Conservation (phyloP, 2,113 vertebrate species). For the Pagrus major region DNA sequence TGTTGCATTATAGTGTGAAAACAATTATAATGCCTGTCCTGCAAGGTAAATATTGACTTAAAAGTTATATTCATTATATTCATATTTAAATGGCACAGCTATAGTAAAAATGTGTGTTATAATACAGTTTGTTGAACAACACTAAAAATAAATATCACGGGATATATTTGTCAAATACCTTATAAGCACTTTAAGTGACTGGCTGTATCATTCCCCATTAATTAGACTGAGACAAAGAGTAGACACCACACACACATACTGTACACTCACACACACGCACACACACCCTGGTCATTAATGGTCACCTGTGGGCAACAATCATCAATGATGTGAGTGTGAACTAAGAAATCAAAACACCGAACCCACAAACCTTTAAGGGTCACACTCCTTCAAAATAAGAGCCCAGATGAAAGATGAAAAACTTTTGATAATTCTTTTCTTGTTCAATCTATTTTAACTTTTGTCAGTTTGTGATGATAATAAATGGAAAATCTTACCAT, state of each 20-base stretch:
- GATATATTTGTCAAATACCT: conserved; percentile 10
- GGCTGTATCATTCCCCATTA: conserved; percentile 90
- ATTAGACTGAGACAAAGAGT: conserved; percentile 83
- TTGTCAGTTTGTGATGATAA: background rate
- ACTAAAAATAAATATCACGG: background rate
- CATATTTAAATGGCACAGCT: background rate
- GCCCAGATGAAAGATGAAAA: conserved; percentile 81
- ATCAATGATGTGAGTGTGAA: conserved; percentile 84
- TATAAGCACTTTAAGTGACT: conserved; percentile 54
- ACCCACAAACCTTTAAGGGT: conserved; percentile 67
- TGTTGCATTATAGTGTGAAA: background rate
- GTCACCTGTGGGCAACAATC: conserved; percentile 85
- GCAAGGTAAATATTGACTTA: background rate
- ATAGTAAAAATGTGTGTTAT: conserved; percentile 8
- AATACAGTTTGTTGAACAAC: background rate
- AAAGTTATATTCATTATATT: background rate
- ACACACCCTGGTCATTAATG: conserved; percentile 83
- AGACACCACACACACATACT: conserved; percentile 57
- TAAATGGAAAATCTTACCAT: no score
- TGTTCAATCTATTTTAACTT: background rate
- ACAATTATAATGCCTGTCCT: conserved; percentile 3
- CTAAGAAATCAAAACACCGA: conserved; percentile 71
- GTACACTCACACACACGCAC: conserved; percentile 34
- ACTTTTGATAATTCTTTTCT: background rate
- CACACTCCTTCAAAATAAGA: conserved; percentile 65